phyloP scores from a whole-genome alignment of 1,140 invertebrate genomes.

The Pogonomyrmex barbatus region DNA sequence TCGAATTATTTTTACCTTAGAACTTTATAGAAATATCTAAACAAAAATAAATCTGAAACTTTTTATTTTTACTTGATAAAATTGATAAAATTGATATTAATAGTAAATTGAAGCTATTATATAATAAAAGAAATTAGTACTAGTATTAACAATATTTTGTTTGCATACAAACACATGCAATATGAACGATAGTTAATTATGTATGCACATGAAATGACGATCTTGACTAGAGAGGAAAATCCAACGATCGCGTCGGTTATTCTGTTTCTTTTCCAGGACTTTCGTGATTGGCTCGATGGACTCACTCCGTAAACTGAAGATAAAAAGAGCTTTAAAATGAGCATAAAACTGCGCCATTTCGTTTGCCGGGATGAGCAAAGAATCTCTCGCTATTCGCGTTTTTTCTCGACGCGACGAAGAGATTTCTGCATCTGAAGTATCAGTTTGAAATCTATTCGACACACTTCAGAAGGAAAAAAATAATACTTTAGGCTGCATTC shows the following conservation, averaged over 20 bases:
- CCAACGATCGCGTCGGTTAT: slow-evolving; percentile 5
- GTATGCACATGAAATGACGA: not conserved
- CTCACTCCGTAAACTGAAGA: slow-evolving; percentile 45
- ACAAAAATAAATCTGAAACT: not conserved
- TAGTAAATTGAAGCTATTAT: slow-evolving; percentile 6
- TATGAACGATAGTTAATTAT: not conserved
- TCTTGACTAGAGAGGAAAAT: slow-evolving; percentile 1
- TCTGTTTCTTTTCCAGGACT: not conserved
- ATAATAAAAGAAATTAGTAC: not conserved
- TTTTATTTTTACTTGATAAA: not conserved
- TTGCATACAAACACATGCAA: not conserved
- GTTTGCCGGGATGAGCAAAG: slow-evolving; percentile 7
- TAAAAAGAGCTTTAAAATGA: slow-evolving; percentile 49
- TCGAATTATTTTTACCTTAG: too few relatives aligned
- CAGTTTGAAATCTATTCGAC: not conserved
- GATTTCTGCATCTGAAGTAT: slow-evolving; percentile 14
- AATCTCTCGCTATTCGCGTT: slow-evolving; percentile 4
- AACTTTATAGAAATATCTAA: not conserved
- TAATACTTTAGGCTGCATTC: not conserved
- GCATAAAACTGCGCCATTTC: slow-evolving; percentile 29
- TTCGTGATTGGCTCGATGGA: slow-evolving; percentile 45
- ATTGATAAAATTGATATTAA: slow-evolving; percentile 13
- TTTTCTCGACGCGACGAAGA: slow-evolving; percentile 1
- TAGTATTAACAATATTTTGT: not conserved
- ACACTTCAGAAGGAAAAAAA: not conserved